Conservation (phyloP, 2,113 vertebrate species). For the Scalopus aquaticus region DNA sequence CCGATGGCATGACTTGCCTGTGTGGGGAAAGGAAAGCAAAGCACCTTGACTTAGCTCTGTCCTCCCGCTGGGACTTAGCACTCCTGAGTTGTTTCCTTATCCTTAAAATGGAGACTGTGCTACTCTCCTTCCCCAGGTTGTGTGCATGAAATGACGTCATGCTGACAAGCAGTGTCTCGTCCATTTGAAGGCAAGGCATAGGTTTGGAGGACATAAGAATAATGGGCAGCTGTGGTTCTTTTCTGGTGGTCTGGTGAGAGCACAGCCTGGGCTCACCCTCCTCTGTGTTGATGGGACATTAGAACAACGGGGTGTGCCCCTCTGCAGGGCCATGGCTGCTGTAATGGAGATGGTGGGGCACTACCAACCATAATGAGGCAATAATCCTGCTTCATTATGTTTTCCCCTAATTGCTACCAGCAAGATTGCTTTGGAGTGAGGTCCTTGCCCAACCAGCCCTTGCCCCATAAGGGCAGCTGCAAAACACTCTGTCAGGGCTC, state of each 20-base stretch:
- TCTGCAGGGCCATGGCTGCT: fast-evolving
- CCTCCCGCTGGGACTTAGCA: background rate
- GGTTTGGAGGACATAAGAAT: background rate
- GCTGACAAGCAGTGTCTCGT: background rate
- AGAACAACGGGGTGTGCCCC: background rate
- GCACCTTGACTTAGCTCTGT: background rate
- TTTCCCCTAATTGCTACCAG: too few relatives aligned
- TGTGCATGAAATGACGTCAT: background rate
- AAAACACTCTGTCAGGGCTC: background rate
- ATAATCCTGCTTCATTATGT: too few relatives aligned
- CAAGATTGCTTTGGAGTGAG: too few relatives aligned
- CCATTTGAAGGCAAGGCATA: background rate
- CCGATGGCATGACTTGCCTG: background rate
- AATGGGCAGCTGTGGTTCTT: background rate
- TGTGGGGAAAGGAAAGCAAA: background rate
- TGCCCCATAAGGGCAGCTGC: fast-evolving
- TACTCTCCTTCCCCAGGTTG: background rate
- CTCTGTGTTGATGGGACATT: background rate
- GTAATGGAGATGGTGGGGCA: background rate
- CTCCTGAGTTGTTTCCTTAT: background rate
- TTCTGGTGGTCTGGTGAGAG: background rate
- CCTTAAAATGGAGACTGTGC: background rate
- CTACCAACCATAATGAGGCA: too few relatives aligned
- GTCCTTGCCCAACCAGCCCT: background rate
- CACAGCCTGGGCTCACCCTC: background rate